phyloP scores from a whole-genome alignment of 2,888 invertebrate genomes.

The Pogonocherus hispidulus region DNA sequence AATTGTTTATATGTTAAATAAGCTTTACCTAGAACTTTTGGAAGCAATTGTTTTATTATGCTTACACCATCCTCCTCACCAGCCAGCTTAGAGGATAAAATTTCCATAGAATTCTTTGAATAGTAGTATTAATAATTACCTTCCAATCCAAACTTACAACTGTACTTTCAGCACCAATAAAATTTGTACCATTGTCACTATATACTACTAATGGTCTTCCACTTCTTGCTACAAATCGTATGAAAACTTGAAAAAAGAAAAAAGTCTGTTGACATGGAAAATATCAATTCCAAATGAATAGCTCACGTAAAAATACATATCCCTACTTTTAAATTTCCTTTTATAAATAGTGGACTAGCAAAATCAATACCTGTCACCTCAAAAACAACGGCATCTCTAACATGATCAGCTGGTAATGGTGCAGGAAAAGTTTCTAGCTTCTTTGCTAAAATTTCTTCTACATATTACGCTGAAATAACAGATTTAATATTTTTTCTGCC shows the following conservation, averaged over 20 bases:
- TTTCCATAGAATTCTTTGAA: conserved; percentile 54
- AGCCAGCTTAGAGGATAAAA: conserved; percentile 61
- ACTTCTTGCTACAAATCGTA: conserved; percentile 41
- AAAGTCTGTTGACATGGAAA: conserved; percentile 38
- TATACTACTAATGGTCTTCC: conserved; percentile 49
- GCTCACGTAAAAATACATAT: conserved; percentile 63
- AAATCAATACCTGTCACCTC: conserved; percentile 60
- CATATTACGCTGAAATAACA: background rate
- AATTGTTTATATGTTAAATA: conserved; percentile 54
- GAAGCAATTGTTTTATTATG: conserved; percentile 58
- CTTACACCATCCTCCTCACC: conserved; percentile 59
- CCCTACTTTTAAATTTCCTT: conserved; percentile 54
- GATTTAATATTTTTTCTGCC: background rate
- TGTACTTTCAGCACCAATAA: conserved; percentile 10
- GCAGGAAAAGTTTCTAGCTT: conserved; percentile 40
- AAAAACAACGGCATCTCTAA: conserved; percentile 52
- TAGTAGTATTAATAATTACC: background rate
- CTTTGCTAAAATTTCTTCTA: conserved; percentile 33
- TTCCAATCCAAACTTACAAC: conserved; percentile 16
- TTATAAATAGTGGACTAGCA: conserved; percentile 59
- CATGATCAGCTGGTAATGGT: conserved; percentile 55
- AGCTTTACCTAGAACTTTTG: conserved; percentile 55
- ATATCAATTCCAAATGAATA: conserved; percentile 62
- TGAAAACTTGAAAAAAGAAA: conserved; percentile 25
- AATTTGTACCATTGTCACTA: conserved; percentile 23